These are phyloP conservation scores for Mellivora capensis DNA, from an alignment of 2,113 vertebrate species.

Conservation along the genomic window DNA sequence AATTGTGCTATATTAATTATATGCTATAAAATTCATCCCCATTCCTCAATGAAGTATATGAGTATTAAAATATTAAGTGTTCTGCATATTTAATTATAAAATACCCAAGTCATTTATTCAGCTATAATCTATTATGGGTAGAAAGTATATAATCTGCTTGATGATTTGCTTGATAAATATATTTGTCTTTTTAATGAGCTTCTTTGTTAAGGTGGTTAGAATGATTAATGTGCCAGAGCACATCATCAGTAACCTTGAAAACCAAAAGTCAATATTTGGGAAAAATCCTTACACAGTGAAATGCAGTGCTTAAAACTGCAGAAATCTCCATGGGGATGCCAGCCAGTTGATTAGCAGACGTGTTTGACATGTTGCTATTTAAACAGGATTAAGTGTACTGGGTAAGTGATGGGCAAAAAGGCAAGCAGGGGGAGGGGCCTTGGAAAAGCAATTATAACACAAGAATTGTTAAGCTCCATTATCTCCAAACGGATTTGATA, in stretches of 20 bases:
- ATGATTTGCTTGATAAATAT: constrained; percentile 78
- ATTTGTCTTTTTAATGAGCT: constrained; percentile 80
- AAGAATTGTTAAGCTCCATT: constrained; percentile 60
- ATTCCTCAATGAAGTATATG: constrained; percentile 31
- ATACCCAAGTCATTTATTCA: constrained; percentile 65
- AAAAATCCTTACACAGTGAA: constrained; percentile 67
- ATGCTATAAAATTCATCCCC: neutral
- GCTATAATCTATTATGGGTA: constrained; percentile 64
- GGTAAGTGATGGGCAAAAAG: constrained; percentile 16
- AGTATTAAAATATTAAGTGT: constrained; percentile 46
- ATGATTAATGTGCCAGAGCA: constrained; percentile 66
- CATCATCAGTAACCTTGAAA: constrained; percentile 81
- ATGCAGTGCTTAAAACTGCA: constrained; percentile 66
- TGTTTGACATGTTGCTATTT: constrained; percentile 78
- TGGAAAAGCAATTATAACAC: constrained; percentile 59
- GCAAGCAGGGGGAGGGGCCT: neutral
- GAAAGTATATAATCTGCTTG: constrained; percentile 73
- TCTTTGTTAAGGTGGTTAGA: constrained; percentile 74
- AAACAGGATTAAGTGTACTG: constrained; percentile 79
- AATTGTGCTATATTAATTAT: constrained; percentile 28
- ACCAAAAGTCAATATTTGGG: constrained; percentile 81
- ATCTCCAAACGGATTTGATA: constrained; percentile 61
- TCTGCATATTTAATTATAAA: constrained; percentile 69
- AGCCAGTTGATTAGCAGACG: constrained; percentile 71
- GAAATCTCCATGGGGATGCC: constrained; percentile 67